Evolutionary conservation across 2,113 vertebrate genomes (phyloP).

Genomic region (Gambusia affinis): DNA sequence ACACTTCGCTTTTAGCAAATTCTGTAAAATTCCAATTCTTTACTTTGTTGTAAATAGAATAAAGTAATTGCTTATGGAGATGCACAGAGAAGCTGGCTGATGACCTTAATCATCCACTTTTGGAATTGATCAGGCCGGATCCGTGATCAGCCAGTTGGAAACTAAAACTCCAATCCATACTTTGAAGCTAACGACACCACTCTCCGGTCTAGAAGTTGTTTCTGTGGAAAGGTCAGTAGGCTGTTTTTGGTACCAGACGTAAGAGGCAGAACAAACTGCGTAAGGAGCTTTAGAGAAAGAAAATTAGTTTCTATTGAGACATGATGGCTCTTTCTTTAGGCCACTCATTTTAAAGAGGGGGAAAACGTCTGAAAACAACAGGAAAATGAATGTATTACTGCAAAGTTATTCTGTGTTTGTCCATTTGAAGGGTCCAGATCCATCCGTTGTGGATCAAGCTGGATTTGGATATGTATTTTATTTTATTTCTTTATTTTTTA

Average conservation of each 20-base stretch:
- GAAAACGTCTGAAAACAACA: neutral
- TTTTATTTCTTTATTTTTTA: too few species aligned
- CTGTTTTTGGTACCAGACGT: neutral
- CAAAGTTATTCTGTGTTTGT: neutral
- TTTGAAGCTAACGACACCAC: neutral
- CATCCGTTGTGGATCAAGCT: neutral
- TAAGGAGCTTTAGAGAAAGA: neutral
- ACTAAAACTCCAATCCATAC: neutral
- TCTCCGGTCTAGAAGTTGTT: neutral
- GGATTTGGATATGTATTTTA: neutral
- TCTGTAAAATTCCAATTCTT: too few species aligned
- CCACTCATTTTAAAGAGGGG: too few species aligned
- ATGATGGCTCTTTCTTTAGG: too few species aligned
- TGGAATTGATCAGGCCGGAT: neutral
- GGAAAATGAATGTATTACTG: neutral
- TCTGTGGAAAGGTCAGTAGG: neutral
- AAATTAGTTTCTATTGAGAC: neutral
- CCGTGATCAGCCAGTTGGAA: neutral
- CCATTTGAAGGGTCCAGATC: neutral
- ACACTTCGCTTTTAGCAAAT: too few species aligned
- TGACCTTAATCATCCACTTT: too few species aligned
- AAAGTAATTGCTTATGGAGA: too few species aligned
- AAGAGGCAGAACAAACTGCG: neutral
- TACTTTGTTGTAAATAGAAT: too few species aligned
- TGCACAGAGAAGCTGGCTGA: too few species aligned